A percentile compares a stretch with the other conserved stretches of the same genome.
These are phyloP conservation scores for Diabrotica balteata DNA, from an alignment of 2,888 invertebrate species.

Conservation along the genomic window DNA sequence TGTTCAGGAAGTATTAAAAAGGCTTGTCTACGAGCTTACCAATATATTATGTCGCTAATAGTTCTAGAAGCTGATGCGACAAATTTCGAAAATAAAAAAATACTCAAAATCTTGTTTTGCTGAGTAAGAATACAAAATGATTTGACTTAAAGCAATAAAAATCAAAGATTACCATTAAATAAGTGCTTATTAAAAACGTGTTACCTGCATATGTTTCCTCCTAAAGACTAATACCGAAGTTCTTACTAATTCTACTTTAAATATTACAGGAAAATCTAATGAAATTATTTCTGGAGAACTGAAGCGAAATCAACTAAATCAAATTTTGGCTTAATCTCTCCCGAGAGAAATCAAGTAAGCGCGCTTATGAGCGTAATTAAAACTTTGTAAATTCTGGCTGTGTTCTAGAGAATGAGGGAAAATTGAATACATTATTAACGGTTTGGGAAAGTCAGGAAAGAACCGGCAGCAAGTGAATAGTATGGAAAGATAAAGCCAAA, in stretches of 20 bases:
- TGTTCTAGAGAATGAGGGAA: slow-evolving; percentile 50
- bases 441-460: slow-evolving; percentile 26
- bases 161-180: no score
- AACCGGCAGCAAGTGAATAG: slow-evolving; percentile 22
- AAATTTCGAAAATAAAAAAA: no score
- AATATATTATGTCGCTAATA: no score
- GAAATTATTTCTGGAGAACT: slow-evolving; percentile 7
- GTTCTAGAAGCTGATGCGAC: no score
- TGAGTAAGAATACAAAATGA: no score
- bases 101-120: no score
- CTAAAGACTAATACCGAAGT: no score
- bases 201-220: no score
- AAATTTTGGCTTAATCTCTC: slow-evolving; percentile 13
- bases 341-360: slow-evolving; percentile 14
- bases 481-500: slow-evolving; percentile 33
- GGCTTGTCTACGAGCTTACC: no score
- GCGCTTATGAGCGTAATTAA: slow-evolving; percentile 42
- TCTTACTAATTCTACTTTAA: slow-evolving; percentile 4
- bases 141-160: no score
- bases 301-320: slow-evolving; percentile 14
- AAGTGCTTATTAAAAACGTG: no score
- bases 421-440: slow-evolving; percentile 55
- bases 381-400: slow-evolving; percentile 49
- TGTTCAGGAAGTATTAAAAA: no score
- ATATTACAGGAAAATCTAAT: neutral